Percentiles rank a stretch among this genome's conserved stretches.
These are phyloP conservation scores for Oscheius sp. DNA, from an alignment of 2,888 invertebrate species.

Conservation along the genomic window DNA sequence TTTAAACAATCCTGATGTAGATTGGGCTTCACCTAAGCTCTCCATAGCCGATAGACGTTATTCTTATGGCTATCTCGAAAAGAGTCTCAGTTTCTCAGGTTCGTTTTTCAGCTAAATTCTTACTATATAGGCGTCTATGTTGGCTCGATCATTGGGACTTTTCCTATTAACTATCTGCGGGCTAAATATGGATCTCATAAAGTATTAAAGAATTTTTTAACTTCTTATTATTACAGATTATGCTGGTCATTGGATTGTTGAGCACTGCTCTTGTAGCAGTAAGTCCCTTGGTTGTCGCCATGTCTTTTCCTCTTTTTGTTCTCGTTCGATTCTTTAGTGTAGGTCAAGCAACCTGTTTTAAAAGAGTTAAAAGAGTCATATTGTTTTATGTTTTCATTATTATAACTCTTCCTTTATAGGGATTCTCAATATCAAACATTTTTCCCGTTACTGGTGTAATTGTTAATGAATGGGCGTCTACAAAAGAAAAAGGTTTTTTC, in stretches of 20 bases:
- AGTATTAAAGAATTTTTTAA: slow-evolving; percentile 2
- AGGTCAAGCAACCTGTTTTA: background rate
- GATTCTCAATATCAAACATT: slow-evolving; percentile 53
- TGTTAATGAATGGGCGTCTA: slow-evolving; percentile 53
- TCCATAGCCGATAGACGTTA: slow-evolving; percentile 51
- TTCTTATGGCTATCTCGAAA: slow-evolving; percentile 42
- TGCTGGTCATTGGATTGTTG: slow-evolving; percentile 40
- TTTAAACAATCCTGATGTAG: slow-evolving; percentile 27
- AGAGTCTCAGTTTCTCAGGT: slow-evolving; percentile 52
- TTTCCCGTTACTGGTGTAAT: slow-evolving; percentile 59
- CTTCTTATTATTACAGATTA: slow-evolving; percentile 33
- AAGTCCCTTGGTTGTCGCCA: slow-evolving; percentile 41
- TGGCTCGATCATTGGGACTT: slow-evolving; percentile 47
- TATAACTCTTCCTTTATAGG: slow-evolving; percentile 35
- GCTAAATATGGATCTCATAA: slow-evolving; percentile 46
- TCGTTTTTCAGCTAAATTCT: background rate
- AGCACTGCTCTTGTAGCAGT: slow-evolving; percentile 40
- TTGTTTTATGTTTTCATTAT: background rate
- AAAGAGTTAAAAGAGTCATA: slow-evolving; percentile 9
- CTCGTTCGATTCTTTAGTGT: slow-evolving; percentile 39
- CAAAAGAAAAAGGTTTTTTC: slow-evolving; percentile 54
- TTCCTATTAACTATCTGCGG: slow-evolving; percentile 44
- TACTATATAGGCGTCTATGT: slow-evolving; percentile 35
- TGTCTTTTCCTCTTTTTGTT: slow-evolving; percentile 45
- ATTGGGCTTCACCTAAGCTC: slow-evolving; percentile 47